phyloP scores from a whole-genome alignment of 2,797 vertebrate genomes.

The Pogonophryne albipinna region DNA sequence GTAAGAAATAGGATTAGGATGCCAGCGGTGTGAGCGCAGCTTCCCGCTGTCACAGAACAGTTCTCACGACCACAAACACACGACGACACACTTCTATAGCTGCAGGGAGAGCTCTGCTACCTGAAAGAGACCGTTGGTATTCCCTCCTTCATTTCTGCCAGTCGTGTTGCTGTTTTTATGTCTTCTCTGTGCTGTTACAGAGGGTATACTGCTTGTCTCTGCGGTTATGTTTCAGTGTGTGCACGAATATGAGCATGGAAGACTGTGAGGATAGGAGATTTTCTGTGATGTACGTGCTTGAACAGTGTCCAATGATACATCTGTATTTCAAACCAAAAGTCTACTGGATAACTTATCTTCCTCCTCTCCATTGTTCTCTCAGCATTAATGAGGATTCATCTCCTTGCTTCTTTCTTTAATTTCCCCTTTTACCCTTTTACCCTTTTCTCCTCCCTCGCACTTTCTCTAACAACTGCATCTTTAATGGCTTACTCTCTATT shows the following conservation, averaged over 20 bases:
- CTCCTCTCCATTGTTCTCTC: neutral
- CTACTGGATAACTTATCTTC: neutral
- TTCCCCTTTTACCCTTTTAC: slow-evolving; percentile 23
- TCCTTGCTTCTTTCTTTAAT: slow-evolving; percentile 31
- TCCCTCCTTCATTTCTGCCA: slow-evolving; percentile 9
- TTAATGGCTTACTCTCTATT: slow-evolving; percentile 62
- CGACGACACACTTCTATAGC: slow-evolving; percentile 53
- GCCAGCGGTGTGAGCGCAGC: slow-evolving; percentile 38
- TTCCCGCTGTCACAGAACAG: slow-evolving; percentile 61
- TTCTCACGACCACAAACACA: slow-evolving; percentile 61
- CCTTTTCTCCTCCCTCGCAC: neutral
- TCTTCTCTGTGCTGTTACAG: slow-evolving; percentile 12
- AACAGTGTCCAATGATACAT: neutral
- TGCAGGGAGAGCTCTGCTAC: slow-evolving; percentile 41
- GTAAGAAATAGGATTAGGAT: slow-evolving; percentile 48
- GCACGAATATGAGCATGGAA: slow-evolving; percentile 3
- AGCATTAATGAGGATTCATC: slow-evolving; percentile 6
- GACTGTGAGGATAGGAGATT: slow-evolving; percentile 13
- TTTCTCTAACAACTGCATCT: slow-evolving; percentile 46
- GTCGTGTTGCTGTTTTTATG: slow-evolving; percentile 23
- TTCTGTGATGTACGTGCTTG: neutral
- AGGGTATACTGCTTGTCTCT: slow-evolving; percentile 27
- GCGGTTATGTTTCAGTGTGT: slow-evolving; percentile 20
- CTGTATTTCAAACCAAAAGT: neutral
- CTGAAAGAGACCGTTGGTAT: slow-evolving; percentile 28